These are phyloP conservation scores for Hypercompe scribonia DNA, from an alignment of 2,888 invertebrate genomes.

Conservation along the genomic window DNA sequence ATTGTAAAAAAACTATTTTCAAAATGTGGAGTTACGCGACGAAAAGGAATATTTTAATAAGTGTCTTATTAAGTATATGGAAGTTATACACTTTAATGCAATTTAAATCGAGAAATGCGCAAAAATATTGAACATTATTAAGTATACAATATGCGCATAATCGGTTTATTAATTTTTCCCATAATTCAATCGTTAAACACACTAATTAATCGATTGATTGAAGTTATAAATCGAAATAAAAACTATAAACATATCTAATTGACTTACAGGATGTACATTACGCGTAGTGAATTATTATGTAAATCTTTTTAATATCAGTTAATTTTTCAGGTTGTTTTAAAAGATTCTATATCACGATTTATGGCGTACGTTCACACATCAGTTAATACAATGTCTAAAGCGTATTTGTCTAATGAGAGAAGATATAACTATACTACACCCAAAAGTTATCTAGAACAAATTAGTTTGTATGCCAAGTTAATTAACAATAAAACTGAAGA, in stretches of 20 bases:
- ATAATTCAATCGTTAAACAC: too few species aligned
- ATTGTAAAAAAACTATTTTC: too few species aligned
- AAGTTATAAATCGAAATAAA: not conserved
- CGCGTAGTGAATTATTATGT: not conserved
- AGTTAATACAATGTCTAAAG: conserved; percentile 95
- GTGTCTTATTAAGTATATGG: too few species aligned
- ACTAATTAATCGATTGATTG: not conserved
- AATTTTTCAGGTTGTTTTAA: conserved; percentile 86
- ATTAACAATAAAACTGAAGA: conserved; percentile 94
- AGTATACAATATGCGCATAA: too few species aligned
- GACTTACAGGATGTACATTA: too few species aligned
- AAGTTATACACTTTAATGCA: too few species aligned
- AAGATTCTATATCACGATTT: conserved; percentile 95
- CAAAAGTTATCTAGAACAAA: conserved; percentile 98
- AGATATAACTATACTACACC: conserved; percentile 99
- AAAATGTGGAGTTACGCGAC: too few species aligned
- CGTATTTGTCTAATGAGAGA: conserved; percentile 95
- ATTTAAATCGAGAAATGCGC: too few species aligned
- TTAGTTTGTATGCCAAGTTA: conserved; percentile 95
- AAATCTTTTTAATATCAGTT: not conserved
- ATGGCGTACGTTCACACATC: conserved; percentile 98
- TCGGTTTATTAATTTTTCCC: too few species aligned
- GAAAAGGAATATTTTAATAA: too few species aligned
- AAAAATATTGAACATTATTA: too few species aligned
- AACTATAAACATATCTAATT: too few species aligned